phyloP scores from a whole-genome alignment of 2,113 vertebrate species.

The Lasiurus borealis region DNA sequence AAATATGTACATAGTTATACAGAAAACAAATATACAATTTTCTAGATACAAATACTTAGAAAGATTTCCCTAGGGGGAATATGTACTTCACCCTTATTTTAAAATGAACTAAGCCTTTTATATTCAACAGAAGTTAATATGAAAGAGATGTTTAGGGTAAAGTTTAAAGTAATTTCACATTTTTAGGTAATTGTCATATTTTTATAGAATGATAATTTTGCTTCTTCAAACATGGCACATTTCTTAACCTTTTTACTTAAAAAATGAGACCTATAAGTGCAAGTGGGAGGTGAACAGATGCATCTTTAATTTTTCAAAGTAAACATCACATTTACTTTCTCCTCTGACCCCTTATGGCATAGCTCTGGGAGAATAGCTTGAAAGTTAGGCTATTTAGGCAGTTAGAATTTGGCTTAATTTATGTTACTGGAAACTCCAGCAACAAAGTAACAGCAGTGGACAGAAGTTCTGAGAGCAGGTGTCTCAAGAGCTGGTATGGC shows the following conservation, averaged over 20 bases:
- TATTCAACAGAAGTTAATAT: background rate
- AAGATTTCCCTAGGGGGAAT: background rate
- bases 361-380: background rate
- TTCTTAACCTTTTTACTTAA: background rate
- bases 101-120: background rate
- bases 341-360: background rate
- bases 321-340: background rate
- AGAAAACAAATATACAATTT: background rate
- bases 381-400: background rate
- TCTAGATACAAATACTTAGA: background rate
- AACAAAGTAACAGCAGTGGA: background rate
- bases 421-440: background rate
- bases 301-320: background rate
- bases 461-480: background rate
- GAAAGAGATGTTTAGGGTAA: background rate
- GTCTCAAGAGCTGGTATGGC: background rate
- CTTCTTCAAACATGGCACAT: background rate
- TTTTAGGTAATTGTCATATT: background rate
- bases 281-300: background rate
- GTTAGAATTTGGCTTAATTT: background rate
- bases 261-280: background rate
- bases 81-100: background rate
- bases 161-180: background rate
- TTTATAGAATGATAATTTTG: slow-evolving; percentile 6
- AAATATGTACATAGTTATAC: background rate